Base-by-base conservation (phyloP, 2,888 invertebrate genomes). In the Malthinus seriepunctatus region DNA sequence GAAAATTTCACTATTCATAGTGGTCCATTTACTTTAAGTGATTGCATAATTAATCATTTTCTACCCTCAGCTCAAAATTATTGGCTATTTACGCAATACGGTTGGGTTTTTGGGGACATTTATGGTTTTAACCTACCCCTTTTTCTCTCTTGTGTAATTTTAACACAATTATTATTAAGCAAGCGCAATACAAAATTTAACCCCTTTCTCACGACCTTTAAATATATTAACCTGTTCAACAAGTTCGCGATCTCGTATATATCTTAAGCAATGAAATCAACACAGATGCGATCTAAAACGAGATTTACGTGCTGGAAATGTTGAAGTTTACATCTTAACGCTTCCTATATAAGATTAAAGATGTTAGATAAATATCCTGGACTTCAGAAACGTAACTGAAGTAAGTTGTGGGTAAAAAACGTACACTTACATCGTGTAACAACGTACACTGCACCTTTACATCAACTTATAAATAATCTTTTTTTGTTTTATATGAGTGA, bases 141-240 rank as follows among this genome's bases (percentile, higher is more conserved):
- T 23, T 23, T 23, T 23, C n/a, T n/a, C n/a, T n/a, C 23, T 23
- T 23, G 23, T 23, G 23, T 3, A 23, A 5, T 23, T 23, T 23
- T 23, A 23, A 23, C 23, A 23, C 23, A 23, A 23, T 23, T 23
- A 23, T 23, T 5, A 5, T 23, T 2, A 5, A 23, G 23, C 23
- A 23, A 23, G 23, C 23, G 23, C 23, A 5, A 5, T 23, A 23
- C 23, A 5, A 23, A 31, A 51, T 15, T 11, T 54, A 33, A 33
- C 55, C 55, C 44, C 44, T 60, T 60, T 60, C 60, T 60, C 60
- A 60, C 60, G 60, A 55, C 51, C 60, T 56, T 56, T 60, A 51
- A 54, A 60, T 56, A 39, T 55, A 60, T 60, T 60, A 60, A 60
- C 60, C 60, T 60, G 60, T 53, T 51, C 55, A 45, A 60, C 60